Evolutionary conservation across 64 coral and sea anemone species (phyloP), one percentile per base, ranked within the genome.

Genomic region (Actinia equina): DNA sequence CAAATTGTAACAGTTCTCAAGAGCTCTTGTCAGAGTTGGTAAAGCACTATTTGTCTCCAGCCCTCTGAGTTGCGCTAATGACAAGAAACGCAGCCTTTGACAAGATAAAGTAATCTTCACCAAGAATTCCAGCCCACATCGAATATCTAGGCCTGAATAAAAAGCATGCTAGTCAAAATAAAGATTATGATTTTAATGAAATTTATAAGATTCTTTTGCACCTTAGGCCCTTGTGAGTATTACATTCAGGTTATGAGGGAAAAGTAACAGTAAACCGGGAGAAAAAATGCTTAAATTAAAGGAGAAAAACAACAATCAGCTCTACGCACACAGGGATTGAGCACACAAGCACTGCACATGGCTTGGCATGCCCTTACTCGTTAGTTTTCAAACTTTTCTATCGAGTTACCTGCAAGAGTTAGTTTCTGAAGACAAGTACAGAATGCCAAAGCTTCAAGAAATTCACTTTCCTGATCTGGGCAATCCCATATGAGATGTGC

Each of bases 21-120:
- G 41, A 19, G 85, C 90, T 55, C 80, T 74, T 60, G 79, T 64
- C 37, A 92, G 27, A 13, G 59, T 57, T 30, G 60, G 71, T 71
- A 80, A 44, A 20, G 70, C 53, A 30, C 44, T 30, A 5, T 23
- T 43, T 20, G 25, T 53, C 69, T 65, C 79, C 17, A 92, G 65
- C 26, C 85, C 77, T 41, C 52, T 87, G 41, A 92, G 85, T 17
- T 92, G 85, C 9, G 78, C 90, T 45, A 92, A 69, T 17, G 90
- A 92, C 77, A 92, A 30, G 62, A 92, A 92, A 18, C 83, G 42
- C 10, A 92, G 85, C 46, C 61, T 30, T 44, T 15, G 7, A 86
- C 90, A 92, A 11, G 74, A 67, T 22, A 25, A 67, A 22, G 90
- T 58, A 8, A 92, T 92, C 52, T 92, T 49, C 58, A 82, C 57